phyloP scores from a whole-genome alignment of 2,888 invertebrate genomes.

The Calliopum simillimum region DNA sequence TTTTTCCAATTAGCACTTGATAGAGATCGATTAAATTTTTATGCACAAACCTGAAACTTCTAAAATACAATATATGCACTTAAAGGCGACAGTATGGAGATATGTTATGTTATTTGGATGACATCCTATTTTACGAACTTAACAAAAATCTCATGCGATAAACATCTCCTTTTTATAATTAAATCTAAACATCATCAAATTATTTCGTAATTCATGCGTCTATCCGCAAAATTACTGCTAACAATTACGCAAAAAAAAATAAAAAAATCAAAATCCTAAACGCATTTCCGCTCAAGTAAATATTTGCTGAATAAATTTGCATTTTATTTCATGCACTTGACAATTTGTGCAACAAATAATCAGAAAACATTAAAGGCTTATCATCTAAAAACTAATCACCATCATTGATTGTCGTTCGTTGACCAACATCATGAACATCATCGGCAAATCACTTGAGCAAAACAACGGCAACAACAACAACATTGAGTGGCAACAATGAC shows the following conservation, averaged over 20 bases:
- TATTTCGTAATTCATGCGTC: background rate
- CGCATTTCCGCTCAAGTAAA: conserved; percentile 38
- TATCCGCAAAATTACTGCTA: conserved; percentile 10
- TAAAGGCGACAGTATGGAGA: too few relatives aligned
- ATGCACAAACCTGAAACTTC: too few relatives aligned
- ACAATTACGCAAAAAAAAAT: conserved; percentile 3
- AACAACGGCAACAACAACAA: conserved; percentile 18
- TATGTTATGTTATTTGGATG: too few relatives aligned
- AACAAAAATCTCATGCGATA: too few relatives aligned
- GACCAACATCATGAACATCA: background rate
- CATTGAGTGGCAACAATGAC: conserved; percentile 2
- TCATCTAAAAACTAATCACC: background rate
- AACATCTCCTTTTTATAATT: too few relatives aligned
- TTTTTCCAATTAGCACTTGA: too few relatives aligned
- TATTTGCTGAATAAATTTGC: conserved; percentile 44
- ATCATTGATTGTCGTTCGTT: background rate
- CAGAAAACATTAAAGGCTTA: background rate
- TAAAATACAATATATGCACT: too few relatives aligned
- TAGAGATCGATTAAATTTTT: too few relatives aligned
- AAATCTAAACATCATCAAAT: too few relatives aligned
- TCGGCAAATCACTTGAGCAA: conserved; percentile 1
- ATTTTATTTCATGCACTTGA: conserved; percentile 16
- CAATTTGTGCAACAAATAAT: background rate
- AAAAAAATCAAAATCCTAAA: conserved; percentile 15
- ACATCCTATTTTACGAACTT: too few relatives aligned